A percentile compares a stretch with the other conserved stretches of the same genome.
phyloP scores from a whole-genome alignment of 1,140 invertebrate genomes.

The Bombus balteatus region DNA sequence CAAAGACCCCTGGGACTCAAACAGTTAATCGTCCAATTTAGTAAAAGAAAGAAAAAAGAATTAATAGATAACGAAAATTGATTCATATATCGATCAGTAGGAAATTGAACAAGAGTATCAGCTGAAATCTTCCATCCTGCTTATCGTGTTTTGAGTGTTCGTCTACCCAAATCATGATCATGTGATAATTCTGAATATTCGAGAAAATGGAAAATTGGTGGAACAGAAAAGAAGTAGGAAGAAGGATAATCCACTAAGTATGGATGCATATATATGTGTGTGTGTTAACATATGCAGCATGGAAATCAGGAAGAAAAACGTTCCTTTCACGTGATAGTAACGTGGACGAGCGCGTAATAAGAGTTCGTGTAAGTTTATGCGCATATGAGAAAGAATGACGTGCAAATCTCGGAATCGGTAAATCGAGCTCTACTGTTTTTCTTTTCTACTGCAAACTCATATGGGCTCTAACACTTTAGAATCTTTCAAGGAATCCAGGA shows the following conservation, averaged over 20 bases:
- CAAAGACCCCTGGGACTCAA: too few species aligned
- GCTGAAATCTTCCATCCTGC: neutral
- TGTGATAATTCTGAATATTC: neutral
- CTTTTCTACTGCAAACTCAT: neutral
- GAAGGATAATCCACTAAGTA: neutral
- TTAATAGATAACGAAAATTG: neutral
- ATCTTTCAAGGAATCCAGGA: neutral
- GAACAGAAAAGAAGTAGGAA: neutral
- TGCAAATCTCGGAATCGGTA: conserved; percentile 23
- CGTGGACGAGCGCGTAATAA: conserved; percentile 57
- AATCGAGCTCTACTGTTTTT: neutral
- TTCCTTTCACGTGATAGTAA: conserved; percentile 55
- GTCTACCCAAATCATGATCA: neutral
- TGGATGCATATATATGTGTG: neutral
- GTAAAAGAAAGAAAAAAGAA: too few species aligned
- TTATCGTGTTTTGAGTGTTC: neutral
- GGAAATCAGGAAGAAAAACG: conserved; percentile 61
- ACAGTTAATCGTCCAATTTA: neutral
- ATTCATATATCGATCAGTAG: too few species aligned
- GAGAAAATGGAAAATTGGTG: neutral
- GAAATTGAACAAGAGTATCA: neutral
- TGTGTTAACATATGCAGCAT: conserved; percentile 40
- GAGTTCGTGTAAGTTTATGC: neutral
- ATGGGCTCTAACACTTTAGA: neutral
- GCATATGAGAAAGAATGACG: conserved; percentile 17